These are phyloP conservation scores for Galleria mellonella DNA, from an alignment of 1,140 invertebrate species.

Conservation along the genomic window DNA sequence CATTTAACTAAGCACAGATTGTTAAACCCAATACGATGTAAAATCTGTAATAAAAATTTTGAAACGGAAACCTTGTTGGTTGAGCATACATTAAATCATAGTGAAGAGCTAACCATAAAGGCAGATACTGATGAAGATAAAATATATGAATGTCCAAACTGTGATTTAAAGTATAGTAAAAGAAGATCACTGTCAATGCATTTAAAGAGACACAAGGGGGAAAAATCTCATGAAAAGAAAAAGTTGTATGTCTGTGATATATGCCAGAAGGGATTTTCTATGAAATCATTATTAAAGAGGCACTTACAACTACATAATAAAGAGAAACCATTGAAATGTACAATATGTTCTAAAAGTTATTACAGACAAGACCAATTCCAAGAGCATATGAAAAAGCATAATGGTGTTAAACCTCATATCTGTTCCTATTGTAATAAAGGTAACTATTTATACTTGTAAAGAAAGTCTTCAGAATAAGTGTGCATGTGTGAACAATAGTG, in stretches of 20 bases:
- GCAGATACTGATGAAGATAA: conserved; percentile 10
- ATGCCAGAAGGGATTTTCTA: conserved; percentile 49
- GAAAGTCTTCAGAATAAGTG: too few relatives aligned
- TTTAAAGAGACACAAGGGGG: conserved; percentile 31
- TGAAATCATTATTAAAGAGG: conserved; percentile 48
- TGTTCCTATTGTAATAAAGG: conserved; percentile 77
- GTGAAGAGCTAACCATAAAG: conserved; percentile 18
- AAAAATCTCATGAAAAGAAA: conserved; percentile 9
- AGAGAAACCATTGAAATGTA: conserved; percentile 49
- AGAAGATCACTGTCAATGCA: conserved; percentile 39
- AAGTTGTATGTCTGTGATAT: conserved; percentile 14
- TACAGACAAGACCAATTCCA: conserved; percentile 74
- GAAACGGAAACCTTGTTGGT: conserved; percentile 21
- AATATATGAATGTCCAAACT: conserved; percentile 42
- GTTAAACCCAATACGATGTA: conserved; percentile 12
- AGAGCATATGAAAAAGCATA: conserved; percentile 75
- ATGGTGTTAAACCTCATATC: conserved; percentile 75
- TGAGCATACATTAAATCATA: conserved; percentile 25
- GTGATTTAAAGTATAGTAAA: conserved; percentile 38
- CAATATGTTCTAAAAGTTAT: conserved; percentile 71
- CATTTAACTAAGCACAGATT: neutral
- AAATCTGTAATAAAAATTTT: conserved; percentile 22
- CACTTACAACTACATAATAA: conserved; percentile 57
- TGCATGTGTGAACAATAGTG: too few relatives aligned
- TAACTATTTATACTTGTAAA: conserved; percentile 18